Conservation (phyloP, 2,113 vertebrate genomes). For the Sarotherodon lohbergeri region DNA sequence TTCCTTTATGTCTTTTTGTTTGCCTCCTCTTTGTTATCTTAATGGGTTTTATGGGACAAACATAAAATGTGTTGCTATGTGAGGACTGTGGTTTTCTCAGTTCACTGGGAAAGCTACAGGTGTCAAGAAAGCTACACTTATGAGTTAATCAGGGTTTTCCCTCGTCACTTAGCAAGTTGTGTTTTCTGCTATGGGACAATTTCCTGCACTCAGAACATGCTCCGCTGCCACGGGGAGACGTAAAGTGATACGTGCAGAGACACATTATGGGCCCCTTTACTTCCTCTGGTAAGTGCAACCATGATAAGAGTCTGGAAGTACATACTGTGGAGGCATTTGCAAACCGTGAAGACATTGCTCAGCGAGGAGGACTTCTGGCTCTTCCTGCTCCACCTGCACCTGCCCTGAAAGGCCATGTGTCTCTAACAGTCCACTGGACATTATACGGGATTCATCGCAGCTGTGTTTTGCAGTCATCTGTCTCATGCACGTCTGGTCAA, state of each 20-base stretch:
- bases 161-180: neutral
- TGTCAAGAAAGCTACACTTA: neutral
- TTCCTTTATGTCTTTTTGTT: neutral
- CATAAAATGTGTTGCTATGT: neutral
- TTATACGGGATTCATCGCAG: neutral
- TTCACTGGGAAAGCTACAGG: neutral
- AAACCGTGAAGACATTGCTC: neutral
- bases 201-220: neutral
- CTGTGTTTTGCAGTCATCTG: neutral
- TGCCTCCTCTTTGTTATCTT: neutral
- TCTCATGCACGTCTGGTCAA: neutral
- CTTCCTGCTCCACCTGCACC: neutral
- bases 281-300: neutral
- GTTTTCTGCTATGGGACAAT: neutral
- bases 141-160: neutral
- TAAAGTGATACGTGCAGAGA: neutral
- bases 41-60: neutral
- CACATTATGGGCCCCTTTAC: neutral
- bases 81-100: neutral
- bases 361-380: neutral
- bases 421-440: neutral
- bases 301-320: neutral
- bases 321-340: neutral
- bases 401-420: neutral
- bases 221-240: neutral